Evolutionary conservation across 2,113 vertebrate genomes (phyloP).

Genomic region (Rhineura floridana): DNA sequence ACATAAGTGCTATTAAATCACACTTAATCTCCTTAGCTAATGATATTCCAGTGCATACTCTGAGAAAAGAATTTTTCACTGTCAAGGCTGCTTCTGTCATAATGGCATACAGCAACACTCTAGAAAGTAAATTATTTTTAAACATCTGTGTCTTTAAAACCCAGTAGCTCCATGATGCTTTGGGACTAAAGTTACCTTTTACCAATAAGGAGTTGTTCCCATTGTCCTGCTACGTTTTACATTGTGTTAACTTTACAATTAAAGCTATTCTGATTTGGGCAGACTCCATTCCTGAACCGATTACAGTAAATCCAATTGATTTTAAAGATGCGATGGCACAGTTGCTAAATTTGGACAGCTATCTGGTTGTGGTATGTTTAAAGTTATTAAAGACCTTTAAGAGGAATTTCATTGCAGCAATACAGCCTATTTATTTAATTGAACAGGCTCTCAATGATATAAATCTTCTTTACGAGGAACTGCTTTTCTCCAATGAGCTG

Average conservation of each 20-base stretch:
- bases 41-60: slow-evolving; percentile 23
- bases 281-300: neutral
- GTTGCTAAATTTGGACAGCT: neutral
- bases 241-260: accelerated
- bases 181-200: neutral
- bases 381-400: neutral
- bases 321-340: neutral
- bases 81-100: slow-evolving; percentile 21
- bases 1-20: slow-evolving; percentile 14
- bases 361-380: neutral
- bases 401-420: neutral
- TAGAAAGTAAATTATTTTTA: slow-evolving; percentile 31
- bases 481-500: neutral
- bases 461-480: neutral
- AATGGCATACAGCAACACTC: slow-evolving; percentile 2
- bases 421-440: neutral
- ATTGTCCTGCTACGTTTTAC: neutral
- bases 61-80: slow-evolving; percentile 8
- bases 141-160: slow-evolving; percentile 16
- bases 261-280: neutral
- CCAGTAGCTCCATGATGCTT: neutral
- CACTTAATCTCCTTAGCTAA: slow-evolving; percentile 22
- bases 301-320: neutral
- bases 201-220: neutral
- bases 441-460: neutral